Base-by-base conservation (phyloP, 2,888 invertebrate species). In the Myopa tessellatipennis region DNA sequence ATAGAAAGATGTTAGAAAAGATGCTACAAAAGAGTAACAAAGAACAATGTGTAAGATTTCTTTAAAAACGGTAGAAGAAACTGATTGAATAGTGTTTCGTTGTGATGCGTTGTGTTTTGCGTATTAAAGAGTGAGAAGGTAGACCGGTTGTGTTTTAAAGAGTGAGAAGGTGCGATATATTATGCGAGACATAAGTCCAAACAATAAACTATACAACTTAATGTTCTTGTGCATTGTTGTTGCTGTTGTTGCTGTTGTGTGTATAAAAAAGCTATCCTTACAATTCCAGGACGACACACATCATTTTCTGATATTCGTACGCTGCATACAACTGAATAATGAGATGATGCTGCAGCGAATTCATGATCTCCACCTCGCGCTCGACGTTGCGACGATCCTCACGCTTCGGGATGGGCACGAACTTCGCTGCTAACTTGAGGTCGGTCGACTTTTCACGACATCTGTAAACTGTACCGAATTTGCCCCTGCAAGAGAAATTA, bases 241-340 rank as follows among this genome's bases (percentile, higher is more conserved):
- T 26, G 34, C 14, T 36, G 34, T 65, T 34, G 34, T 1, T 65
- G 12, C 16, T 73, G n/a, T 34, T 58, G 58, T 36, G 71, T 36
- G 14, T 40, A 34, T 61, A 16, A 70, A 55, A 45, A 10, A 16
- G n/a, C 40, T 34, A 69, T 75, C 75, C 97, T 95, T 91, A 99
- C 99, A 99, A 91, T 92, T 99, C 99, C 81, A 99, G 92, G 82
- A 99, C 95, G 84, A 99, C 96, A 90, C 98, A 97, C 94, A 99
- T 98, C 87, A 96, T 95, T 90, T 95, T 95, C 83, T 94, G 94
- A 90, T 94, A 94, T 90, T 98, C 98, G 89, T 97, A 98, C 14
- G 98, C 98, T 86, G 99, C 99, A 89, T 98, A 99, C 67, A 99
- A 92, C 89, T 99, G 99, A 85, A 99, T 96, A 72, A 99, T 93